These are phyloP conservation scores for Archips crataeganus DNA, from an alignment of 2,888 invertebrate genomes.

Conservation along the genomic window DNA sequence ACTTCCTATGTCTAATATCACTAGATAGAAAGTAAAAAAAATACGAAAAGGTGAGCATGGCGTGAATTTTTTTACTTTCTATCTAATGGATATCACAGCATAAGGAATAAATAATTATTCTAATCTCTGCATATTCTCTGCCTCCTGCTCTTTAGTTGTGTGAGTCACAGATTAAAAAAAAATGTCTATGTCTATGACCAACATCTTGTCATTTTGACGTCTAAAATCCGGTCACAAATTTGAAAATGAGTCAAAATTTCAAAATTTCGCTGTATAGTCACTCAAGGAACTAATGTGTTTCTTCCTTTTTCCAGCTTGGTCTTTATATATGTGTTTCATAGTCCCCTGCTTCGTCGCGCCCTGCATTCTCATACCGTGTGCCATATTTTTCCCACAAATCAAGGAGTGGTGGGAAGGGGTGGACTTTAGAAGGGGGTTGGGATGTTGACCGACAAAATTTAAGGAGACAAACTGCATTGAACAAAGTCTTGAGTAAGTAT, in stretches of 20 bases:
- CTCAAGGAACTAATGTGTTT: background rate
- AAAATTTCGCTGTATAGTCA: background rate
- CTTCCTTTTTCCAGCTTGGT: background rate
- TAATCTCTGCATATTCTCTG: too few relatives aligned
- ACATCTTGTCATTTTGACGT: background rate
- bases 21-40: too few relatives aligned
- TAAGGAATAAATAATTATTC: too few relatives aligned
- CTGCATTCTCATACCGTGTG: background rate
- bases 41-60: too few relatives aligned
- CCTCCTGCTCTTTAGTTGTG: background rate
- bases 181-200: background rate
- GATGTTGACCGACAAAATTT: background rate
- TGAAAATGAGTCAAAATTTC: background rate
- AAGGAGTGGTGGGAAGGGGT: slow-evolving; percentile 1
- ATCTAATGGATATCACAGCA: too few relatives aligned
- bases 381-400: background rate
- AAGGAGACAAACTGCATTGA: background rate
- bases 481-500: background rate
- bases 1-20: too few relatives aligned
- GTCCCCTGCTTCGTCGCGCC: background rate
- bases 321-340: slow-evolving; percentile 1
- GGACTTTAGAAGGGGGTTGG: background rate
- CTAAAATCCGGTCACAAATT: background rate
- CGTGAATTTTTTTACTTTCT: too few relatives aligned
- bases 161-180: background rate